Conservation (phyloP, 2,888 invertebrate species). For the Muschampia plurimacula region DNA sequence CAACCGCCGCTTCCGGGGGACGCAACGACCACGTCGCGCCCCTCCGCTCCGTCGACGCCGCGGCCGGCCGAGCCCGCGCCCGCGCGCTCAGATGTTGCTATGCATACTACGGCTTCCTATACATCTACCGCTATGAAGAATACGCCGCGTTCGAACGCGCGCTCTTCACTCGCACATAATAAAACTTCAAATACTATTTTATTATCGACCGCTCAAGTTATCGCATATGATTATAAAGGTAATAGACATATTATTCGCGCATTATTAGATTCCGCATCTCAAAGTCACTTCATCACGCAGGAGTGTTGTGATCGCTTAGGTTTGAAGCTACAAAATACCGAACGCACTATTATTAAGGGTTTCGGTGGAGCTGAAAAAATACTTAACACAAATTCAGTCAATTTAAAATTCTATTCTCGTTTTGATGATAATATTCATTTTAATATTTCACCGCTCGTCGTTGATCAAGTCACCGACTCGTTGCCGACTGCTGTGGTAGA, state of each 20-base stretch:
- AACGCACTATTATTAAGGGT: constrained; percentile 23
- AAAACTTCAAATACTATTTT: constrained; percentile 7
- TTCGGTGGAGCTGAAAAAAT: constrained; percentile 37
- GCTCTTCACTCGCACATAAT: background rate
- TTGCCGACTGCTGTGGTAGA: constrained; percentile 38
- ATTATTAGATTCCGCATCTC: constrained; percentile 34
- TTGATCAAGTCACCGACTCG: constrained; percentile 39
- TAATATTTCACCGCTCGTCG: constrained; percentile 35
- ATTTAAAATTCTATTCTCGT: constrained; percentile 1
- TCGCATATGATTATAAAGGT: constrained; percentile 17
- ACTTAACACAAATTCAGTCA: constrained; percentile 24
- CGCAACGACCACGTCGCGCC: background rate
- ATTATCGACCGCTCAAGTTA: constrained; percentile 34
- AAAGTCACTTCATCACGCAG: background rate
- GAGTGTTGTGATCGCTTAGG: background rate
- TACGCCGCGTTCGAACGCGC: background rate
- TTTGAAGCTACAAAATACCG: background rate
- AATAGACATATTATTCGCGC: constrained; percentile 31
- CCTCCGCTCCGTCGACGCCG: background rate
- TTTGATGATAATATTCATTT: constrained; percentile 21
- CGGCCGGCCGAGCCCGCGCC: background rate
- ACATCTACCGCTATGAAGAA: background rate
- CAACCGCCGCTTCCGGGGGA: background rate
- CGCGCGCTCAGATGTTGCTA: constrained; percentile 10
- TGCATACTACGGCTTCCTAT: constrained; percentile 4